Base-by-base conservation (phyloP, 2,888 invertebrate genomes). In the Drosophila tripunctata region DNA sequence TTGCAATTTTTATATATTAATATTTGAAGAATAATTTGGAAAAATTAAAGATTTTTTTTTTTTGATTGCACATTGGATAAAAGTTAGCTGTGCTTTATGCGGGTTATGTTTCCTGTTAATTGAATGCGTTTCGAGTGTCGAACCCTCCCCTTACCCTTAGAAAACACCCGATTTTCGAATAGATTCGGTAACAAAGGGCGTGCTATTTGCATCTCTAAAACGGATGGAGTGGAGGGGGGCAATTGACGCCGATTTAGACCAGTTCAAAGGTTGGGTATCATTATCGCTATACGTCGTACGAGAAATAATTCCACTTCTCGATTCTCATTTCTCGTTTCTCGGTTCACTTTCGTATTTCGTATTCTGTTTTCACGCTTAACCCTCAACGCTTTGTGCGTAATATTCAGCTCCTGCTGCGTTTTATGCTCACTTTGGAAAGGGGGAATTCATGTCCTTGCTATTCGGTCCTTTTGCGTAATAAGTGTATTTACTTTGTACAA, bases 401-500 rank as follows among this genome's bases (percentile, higher is more conserved):
- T 81, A 62, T 64, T 58, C 57, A 65, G 83, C 80, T 84, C 81
- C 88, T 88, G 83, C 83, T 84, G 83, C 78, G 83, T 84, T 84
- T 84, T 69, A 82, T 81, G 64, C 61, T 68, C n/a, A n/a, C 58
- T 55, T 51, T 31, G 10, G 21, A 36, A 30, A 30, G 41, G 60
- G 31, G 5, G 33, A 27, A 8, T 38, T 35, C 33, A 35, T 14
- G 17, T 17, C 7, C 43, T 56, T 31, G 50, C 47, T 43, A 60
- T 38, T 47, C 40, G 61, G 75, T 36, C 75, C 82, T 85, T 86
- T 86, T 79, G 75, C 87, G 86, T 88, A 86, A 87, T 87, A 81
- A 85, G 87, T 85, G 87, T 81, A 82, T 87, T 87, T 87, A 82
- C 88, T 75, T 80, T 78, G 47, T 41, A 52, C 47, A 40, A 31